A percentile compares a stretch with the other conserved stretches of the same genome.
phyloP scores from a whole-genome alignment of 1,140 invertebrate genomes.

The Macrobrachium rosenbergii region DNA sequence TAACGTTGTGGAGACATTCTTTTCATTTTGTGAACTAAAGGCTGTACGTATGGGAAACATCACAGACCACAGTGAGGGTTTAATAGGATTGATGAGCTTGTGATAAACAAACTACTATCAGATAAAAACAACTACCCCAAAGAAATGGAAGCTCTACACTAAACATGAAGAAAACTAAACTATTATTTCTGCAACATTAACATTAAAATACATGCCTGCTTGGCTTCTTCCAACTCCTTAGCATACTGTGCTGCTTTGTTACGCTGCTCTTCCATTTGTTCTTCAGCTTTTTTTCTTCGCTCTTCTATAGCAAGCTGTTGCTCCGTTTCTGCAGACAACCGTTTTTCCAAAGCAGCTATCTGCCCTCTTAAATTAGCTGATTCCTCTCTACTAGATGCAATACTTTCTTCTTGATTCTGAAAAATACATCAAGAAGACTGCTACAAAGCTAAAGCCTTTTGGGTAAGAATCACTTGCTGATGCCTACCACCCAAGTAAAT shows the following conservation, averaged over 20 bases:
- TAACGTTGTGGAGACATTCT: too few relatives aligned
- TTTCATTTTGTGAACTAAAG: too few relatives aligned
- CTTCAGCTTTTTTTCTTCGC: constrained; percentile 40
- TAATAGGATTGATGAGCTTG: too few relatives aligned
- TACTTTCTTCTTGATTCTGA: constrained; percentile 42
- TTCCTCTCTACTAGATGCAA: constrained; percentile 38
- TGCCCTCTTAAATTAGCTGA: constrained; percentile 46
- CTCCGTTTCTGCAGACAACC: constrained; percentile 39
- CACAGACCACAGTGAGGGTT: too few relatives aligned
- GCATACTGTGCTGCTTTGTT: constrained; percentile 23
- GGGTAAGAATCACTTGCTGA: not conserved
- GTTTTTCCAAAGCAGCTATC: constrained; percentile 40
- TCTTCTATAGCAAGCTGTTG: constrained; percentile 35
- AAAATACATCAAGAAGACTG: not conserved
- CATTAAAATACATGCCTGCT: constrained; percentile 29
- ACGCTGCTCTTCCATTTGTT: constrained; percentile 50
- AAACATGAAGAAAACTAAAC: not conserved
- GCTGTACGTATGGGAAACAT: too few relatives aligned
- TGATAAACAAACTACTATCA: too few relatives aligned
- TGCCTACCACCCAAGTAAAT: too few relatives aligned
- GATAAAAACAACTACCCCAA: too few relatives aligned
- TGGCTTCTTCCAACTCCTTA: constrained; percentile 54
- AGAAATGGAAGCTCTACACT: too few relatives aligned
- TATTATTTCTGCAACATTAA: not conserved
- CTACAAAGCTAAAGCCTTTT: not conserved